Base-by-base conservation (phyloP, 2,888 invertebrate genomes). In the Pristionchus exspectatus region DNA sequence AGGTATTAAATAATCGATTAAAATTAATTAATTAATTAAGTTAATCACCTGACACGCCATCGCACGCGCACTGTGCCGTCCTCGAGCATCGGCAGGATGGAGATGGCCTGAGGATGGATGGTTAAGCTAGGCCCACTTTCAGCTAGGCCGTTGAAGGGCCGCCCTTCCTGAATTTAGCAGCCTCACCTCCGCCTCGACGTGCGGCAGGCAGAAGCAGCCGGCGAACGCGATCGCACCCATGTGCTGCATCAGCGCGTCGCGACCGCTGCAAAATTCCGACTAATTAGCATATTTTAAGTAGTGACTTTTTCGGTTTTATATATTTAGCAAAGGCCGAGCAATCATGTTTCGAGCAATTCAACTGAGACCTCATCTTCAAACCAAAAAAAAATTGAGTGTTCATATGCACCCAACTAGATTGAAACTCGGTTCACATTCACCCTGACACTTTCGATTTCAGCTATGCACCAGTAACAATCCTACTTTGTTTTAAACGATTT, bases 1-100 rank as follows among this genome's bases (percentile, higher is more conserved):
- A 38, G 38, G 38, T 38, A 38, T 3, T 38, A 38, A 38, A 38
- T 38, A 38, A 38, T 38, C 38, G 38, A 38, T 38, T 38, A 38
- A 2, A 38, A 38, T 50, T 9, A 50, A 50, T 5, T 44, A 44
- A 44, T 50, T 50, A 12, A 50, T 50, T 50, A 50, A 50, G 12
- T 50, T 10, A 10, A 50, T 50, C 38, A 63, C 86, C 92, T 91
- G 77, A 94, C 90, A 24, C 94, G 90, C 94, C 94, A 94, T n/a
- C 94, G 91, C 74, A 94, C 91, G 27, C 95, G 90, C 3, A 94
- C 94, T 21, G 94, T 94, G 21, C 95, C 95, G 72, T 94, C 95
- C 54, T 95, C 94, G 38, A 94, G 89, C n/a, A 94, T 90, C 21
- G 94, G 94, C 77, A 88, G 88, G 30, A 92, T 91, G 66, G 85